These are phyloP conservation scores for Rhysida immarginata DNA, from an alignment of 1,140 invertebrate species.

Conservation along the genomic window DNA sequence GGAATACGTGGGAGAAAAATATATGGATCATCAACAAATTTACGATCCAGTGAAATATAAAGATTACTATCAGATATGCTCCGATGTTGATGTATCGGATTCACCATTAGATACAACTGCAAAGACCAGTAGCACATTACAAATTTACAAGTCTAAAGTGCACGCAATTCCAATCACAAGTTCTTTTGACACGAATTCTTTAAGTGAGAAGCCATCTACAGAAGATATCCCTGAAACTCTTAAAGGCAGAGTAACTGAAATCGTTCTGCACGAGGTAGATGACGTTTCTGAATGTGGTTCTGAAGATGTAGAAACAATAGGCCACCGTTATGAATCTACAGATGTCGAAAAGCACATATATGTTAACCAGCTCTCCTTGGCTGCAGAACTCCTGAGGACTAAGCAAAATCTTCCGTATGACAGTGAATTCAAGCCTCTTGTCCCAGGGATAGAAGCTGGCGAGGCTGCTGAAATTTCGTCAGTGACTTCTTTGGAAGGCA, in stretches of 20 bases:
- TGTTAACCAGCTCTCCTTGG: conserved; percentile 15
- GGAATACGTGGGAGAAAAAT: background rate
- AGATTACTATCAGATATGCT: conserved; percentile 3
- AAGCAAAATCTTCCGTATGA: conserved; percentile 17
- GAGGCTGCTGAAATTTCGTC: background rate
- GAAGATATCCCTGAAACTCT: background rate
- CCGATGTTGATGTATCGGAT: conserved; percentile 1
- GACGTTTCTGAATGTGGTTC: conserved; percentile 15
- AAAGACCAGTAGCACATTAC: background rate
- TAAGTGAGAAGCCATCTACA: background rate
- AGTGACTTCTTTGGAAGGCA: background rate
- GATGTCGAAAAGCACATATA: conserved; percentile 11
- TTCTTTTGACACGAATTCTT: background rate
- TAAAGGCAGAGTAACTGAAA: conserved; percentile 9
- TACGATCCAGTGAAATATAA: background rate
- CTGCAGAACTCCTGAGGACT: conserved; percentile 15
- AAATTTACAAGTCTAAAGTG: background rate
- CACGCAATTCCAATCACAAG: background rate
- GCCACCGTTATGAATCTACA: conserved; percentile 14
- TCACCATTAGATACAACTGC: background rate
- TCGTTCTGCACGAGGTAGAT: conserved; percentile 15
- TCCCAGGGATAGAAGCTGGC: background rate
- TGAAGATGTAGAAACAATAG: conserved; percentile 17
- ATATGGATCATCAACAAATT: background rate
- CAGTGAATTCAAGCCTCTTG: conserved; percentile 14